Evolutionary conservation across 2,888 invertebrate species (phyloP).

Genomic region (Heteropelma amictum): DNA sequence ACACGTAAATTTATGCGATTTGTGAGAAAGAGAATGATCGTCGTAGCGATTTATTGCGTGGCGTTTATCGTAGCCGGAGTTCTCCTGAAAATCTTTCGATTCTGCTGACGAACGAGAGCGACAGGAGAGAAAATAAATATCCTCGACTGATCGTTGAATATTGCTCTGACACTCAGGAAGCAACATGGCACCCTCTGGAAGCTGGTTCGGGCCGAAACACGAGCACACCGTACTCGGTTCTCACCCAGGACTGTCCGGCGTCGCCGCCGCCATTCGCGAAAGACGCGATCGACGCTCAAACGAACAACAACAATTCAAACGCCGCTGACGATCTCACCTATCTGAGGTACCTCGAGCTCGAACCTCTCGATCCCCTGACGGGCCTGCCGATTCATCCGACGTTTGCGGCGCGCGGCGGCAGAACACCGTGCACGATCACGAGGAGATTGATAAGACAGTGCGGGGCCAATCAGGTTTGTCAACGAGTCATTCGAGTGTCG

Average conservation of each 20-base stretch:
- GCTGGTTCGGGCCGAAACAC: slow-evolving; percentile 74
- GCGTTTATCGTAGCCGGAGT: slow-evolving; percentile 74
- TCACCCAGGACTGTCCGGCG: slow-evolving; percentile 73
- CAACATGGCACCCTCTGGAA: slow-evolving; percentile 77
- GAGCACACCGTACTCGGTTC: slow-evolving; percentile 76
- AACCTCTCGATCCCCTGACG: slow-evolving; percentile 85
- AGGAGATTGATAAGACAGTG: slow-evolving; percentile 80
- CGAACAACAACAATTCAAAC: slow-evolving; percentile 75
- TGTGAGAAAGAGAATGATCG: slow-evolving; percentile 66
- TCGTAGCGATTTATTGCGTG: slow-evolving; percentile 75
- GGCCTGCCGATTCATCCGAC: slow-evolving; percentile 77
- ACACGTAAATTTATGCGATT: neutral
- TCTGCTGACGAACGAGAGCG: too few relatives aligned
- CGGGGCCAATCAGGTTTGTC: slow-evolving; percentile 70
- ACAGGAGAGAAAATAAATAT: neutral
- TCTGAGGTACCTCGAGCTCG: slow-evolving; percentile 87
- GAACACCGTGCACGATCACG: slow-evolving; percentile 91
- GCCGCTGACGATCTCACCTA: slow-evolving; percentile 77
- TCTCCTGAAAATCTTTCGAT: slow-evolving; percentile 71
- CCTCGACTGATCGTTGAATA: neutral
- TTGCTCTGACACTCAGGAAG: slow-evolving; percentile 67
- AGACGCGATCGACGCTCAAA: slow-evolving; percentile 64
- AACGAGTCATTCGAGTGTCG: neutral
- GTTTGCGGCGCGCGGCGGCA: slow-evolving; percentile 81
- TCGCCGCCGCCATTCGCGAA: slow-evolving; percentile 72